phyloP scores from a whole-genome alignment of 2,888 invertebrate genomes.

The Drosophila mimica region DNA sequence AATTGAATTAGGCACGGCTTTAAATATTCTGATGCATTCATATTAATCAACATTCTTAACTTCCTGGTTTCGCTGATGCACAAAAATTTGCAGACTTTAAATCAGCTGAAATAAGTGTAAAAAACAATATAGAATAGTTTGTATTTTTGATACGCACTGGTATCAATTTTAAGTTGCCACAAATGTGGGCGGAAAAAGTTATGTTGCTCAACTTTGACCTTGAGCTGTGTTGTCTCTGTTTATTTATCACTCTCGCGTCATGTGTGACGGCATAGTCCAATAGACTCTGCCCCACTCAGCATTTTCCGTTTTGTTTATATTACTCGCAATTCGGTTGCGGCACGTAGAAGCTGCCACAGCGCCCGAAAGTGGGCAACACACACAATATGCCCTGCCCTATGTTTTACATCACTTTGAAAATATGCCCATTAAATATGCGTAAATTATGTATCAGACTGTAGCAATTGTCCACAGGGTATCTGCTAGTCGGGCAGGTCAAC shows the following conservation, averaged over 20 bases:
- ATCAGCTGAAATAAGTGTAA: neutral
- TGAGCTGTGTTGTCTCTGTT: conserved; percentile 36
- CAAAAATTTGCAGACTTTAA: conserved; percentile 48
- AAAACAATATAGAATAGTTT: neutral
- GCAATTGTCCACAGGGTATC: neutral
- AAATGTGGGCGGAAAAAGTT: neutral
- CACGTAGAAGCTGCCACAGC: conserved; percentile 46
- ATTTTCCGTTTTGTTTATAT: conserved; percentile 60
- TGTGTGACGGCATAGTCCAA: conserved; percentile 40
- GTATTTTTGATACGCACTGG: neutral
- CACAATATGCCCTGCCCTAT: conserved; percentile 35
- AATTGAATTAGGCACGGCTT: conserved; percentile 69
- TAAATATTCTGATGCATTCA: conserved; percentile 37
- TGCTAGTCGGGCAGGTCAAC: neutral
- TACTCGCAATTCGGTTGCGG: conserved; percentile 45
- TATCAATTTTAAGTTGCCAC: neutral
- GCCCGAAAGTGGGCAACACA: conserved; percentile 38
- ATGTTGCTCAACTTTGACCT: conserved; percentile 39
- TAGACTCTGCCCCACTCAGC: conserved; percentile 10
- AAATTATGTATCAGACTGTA: neutral
- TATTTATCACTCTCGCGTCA: conserved; percentile 40
- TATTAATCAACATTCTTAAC: conserved; percentile 53
- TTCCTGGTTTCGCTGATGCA: conserved; percentile 52
- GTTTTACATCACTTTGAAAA: neutral
- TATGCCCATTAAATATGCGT: neutral